Percentiles rank a stretch among this genome's conserved stretches.
phyloP scores from a whole-genome alignment of 2,888 invertebrate genomes.

The Papilio demoleus region DNA sequence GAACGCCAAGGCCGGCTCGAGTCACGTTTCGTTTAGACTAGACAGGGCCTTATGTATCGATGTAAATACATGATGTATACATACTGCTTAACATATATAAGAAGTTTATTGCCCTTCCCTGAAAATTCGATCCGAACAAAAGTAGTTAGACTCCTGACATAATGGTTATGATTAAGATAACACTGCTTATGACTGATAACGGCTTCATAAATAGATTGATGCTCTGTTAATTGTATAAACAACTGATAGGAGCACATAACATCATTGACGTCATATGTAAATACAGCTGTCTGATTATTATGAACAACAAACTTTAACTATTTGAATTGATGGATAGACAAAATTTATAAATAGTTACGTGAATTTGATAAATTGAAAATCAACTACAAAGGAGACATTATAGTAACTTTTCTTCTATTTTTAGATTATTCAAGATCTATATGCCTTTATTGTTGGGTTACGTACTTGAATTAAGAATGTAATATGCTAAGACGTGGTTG shows the following conservation, averaged over 20 bases:
- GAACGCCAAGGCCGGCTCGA: conserved; percentile 78
- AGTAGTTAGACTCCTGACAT: conserved; percentile 17
- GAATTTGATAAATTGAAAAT: not conserved
- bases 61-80: conserved; percentile 40
- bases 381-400: not conserved
- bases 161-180: conserved; percentile 32
- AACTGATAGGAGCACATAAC: conserved; percentile 10
- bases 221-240: conserved; percentile 11
- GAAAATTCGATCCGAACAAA: conserved; percentile 23
- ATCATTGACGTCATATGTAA: conserved; percentile 39
- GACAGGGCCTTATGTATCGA: conserved; percentile 66
- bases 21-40: conserved; percentile 78
- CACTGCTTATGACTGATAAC: conserved; percentile 32
- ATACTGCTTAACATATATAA: conserved; percentile 50
- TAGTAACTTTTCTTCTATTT: too few relatives aligned
- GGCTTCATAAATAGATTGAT: conserved; percentile 23
- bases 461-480: too few relatives aligned
- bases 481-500: too few relatives aligned
- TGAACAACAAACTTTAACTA: conserved; percentile 8
- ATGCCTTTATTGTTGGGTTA: too few relatives aligned
- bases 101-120: conserved; percentile 67
- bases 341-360: not conserved
- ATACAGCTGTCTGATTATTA: conserved; percentile 31
- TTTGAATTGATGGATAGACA: conserved; percentile 1
- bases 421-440: too few relatives aligned